phyloP scores from a whole-genome alignment of 2,113 vertebrate species.

The Recurvirostra avosetta region DNA sequence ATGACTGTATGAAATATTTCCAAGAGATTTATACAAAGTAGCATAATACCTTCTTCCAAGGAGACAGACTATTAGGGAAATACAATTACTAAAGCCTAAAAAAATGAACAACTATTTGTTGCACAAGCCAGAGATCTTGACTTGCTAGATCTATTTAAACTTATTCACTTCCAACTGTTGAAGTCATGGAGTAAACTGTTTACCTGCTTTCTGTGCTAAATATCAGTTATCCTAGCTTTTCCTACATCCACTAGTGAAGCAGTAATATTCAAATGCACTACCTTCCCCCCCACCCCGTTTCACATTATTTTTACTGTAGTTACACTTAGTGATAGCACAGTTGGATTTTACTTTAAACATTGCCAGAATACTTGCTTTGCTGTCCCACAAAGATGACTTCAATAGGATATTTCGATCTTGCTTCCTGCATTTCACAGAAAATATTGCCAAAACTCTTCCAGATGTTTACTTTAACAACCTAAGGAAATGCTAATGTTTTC shows the following conservation, averaged over 20 bases:
- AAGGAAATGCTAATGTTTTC: neutral
- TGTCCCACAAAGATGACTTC: neutral
- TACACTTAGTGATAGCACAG: neutral
- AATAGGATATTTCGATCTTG: neutral
- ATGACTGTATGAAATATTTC: neutral
- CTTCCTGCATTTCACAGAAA: neutral
- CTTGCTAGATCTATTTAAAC: neutral
- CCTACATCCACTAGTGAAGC: neutral
- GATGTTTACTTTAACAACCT: neutral
- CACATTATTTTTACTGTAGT: neutral
- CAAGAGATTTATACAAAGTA: neutral
- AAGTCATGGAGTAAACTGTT: neutral
- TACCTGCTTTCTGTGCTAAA: neutral
- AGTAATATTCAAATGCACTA: neutral
- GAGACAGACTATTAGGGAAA: neutral
- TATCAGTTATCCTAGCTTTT: neutral
- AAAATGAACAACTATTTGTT: neutral
- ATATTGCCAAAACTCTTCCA: neutral
- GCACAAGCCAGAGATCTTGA: neutral
- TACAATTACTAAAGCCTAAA: neutral
- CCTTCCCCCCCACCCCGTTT: rapidly evolving
- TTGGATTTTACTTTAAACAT: neutral
- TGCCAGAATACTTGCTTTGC: neutral
- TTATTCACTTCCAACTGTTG: neutral
- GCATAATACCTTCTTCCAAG: neutral